These are phyloP conservation scores for Sycophila sp. DNA, from an alignment of 1,140 invertebrate genomes.

Conservation along the genomic window DNA sequence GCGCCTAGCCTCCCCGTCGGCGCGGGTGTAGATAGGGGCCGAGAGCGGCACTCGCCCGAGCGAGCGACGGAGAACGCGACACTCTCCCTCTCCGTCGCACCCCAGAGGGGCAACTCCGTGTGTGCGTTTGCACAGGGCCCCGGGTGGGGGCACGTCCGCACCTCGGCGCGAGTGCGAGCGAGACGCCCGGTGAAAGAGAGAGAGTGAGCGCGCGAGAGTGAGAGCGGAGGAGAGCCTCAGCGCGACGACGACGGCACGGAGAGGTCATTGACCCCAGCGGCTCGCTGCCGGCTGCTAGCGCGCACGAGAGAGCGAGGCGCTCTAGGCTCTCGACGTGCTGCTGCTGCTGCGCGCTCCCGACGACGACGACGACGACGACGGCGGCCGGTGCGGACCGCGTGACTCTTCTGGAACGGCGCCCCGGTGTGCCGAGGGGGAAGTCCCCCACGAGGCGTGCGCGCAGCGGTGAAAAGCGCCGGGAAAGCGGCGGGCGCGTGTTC, in stretches of 20 bases:
- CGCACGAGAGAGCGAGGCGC: slow-evolving; percentile 46
- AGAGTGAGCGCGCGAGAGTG: slow-evolving; percentile 26
- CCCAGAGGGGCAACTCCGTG: neutral
- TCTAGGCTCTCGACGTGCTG: neutral
- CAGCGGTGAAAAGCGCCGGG: neutral
- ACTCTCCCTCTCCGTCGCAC: neutral
- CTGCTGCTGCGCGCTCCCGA: neutral
- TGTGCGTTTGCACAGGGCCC: no score
- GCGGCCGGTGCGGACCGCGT: no score
- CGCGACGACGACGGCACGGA: slow-evolving; percentile 57
- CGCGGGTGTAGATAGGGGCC: slow-evolving; percentile 14
- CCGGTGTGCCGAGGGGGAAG: no score
- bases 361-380: neutral
- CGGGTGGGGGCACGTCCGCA: neutral
- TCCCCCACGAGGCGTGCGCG: neutral
- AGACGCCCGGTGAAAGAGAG: neutral
- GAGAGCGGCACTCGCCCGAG: no score
- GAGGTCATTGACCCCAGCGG: slow-evolving; percentile 66
- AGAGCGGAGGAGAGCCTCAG: slow-evolving; percentile 45
- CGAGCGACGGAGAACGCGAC: neutral
- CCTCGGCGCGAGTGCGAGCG: neutral
- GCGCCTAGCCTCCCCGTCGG: no score
- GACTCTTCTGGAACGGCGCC: no score
- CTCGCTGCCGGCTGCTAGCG: slow-evolving; percentile 64
- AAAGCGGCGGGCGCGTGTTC: no score